Conservation (phyloP, 2,888 invertebrate genomes). For the Drosophila borealis region DNA sequence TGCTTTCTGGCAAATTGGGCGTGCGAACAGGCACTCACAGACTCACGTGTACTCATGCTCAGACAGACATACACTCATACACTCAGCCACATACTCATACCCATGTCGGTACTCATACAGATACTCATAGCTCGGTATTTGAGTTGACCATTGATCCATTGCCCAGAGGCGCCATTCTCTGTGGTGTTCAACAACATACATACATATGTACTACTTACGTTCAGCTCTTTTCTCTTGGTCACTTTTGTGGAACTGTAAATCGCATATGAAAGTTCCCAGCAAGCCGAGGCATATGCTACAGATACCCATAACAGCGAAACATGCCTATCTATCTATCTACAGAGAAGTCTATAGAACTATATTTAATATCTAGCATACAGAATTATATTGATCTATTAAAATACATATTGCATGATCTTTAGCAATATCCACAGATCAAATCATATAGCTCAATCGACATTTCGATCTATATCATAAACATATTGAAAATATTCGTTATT, state of each 20-base stretch:
- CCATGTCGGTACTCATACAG: background rate
- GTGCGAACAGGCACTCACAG: slow-evolving; percentile 22
- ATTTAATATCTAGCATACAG: no score
- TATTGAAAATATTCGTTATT: no score
- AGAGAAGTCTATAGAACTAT: no score
- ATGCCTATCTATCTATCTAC: background rate
- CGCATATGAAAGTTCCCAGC: slow-evolving; percentile 6
- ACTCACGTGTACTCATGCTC: slow-evolving; percentile 11
- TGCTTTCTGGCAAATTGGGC: slow-evolving; percentile 35
- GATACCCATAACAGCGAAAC: no score
- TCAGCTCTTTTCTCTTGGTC: slow-evolving; percentile 15
- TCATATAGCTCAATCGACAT: no score
- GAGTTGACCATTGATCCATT: slow-evolving; percentile 19
- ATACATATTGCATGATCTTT: no score
- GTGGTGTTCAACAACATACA: slow-evolving; percentile 1
- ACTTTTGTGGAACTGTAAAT: background rate
- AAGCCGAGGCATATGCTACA: slow-evolving; percentile 1
- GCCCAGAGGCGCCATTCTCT: slow-evolving; percentile 36
- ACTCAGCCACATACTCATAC: background rate
- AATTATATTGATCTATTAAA: no score
- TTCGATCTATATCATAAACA: no score
- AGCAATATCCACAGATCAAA: no score
- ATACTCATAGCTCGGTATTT: slow-evolving; percentile 1
- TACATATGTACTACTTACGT: slow-evolving; percentile 4
- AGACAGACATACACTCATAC: slow-evolving; percentile 1